Conservation (phyloP, 2,888 invertebrate genomes). For the Agrochola litura region DNA sequence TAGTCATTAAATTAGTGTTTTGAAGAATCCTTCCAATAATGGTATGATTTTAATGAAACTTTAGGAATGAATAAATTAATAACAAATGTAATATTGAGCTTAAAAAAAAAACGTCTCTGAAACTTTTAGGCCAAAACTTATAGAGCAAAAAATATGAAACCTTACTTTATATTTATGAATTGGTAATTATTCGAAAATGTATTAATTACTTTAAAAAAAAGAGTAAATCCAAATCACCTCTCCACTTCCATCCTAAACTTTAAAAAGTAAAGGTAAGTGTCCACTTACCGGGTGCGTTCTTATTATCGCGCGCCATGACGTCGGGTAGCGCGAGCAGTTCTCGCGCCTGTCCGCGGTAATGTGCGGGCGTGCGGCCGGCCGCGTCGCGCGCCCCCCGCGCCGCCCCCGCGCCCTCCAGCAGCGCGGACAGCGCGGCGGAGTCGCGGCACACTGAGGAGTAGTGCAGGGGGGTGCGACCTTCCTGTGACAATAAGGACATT, state of each 20-base stretch:
- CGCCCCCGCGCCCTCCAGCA: conserved; percentile 95
- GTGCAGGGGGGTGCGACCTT: conserved; percentile 94
- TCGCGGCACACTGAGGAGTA: conserved; percentile 95
- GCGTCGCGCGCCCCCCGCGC: conserved; percentile 95
- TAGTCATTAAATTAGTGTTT: not conserved
- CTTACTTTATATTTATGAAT: not conserved
- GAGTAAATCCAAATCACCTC: not conserved
- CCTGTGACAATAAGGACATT: conserved; percentile 68
- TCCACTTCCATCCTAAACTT: not conserved
- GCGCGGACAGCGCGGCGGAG: conserved; percentile 93
- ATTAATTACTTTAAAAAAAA: not conserved
- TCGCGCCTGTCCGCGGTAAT: conserved; percentile 83
- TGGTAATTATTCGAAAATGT: not conserved
- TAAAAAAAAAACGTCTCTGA: not conserved
- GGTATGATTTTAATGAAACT: not conserved
- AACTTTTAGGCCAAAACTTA: not conserved
- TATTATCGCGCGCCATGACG: conserved; percentile 79
- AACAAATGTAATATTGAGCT: not conserved
- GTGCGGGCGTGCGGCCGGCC: conserved; percentile 87
- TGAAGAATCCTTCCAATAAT: not conserved
- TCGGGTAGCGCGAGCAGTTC: conserved; percentile 82
- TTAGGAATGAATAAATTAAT: not conserved
- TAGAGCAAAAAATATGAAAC: not conserved
- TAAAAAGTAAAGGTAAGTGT: conserved; percentile 11
- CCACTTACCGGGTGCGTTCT: conserved; percentile 81